Evolutionary conservation across 2,113 vertebrate species (phyloP).

Genomic region (Pseudorectes ferrugineus): DNA sequence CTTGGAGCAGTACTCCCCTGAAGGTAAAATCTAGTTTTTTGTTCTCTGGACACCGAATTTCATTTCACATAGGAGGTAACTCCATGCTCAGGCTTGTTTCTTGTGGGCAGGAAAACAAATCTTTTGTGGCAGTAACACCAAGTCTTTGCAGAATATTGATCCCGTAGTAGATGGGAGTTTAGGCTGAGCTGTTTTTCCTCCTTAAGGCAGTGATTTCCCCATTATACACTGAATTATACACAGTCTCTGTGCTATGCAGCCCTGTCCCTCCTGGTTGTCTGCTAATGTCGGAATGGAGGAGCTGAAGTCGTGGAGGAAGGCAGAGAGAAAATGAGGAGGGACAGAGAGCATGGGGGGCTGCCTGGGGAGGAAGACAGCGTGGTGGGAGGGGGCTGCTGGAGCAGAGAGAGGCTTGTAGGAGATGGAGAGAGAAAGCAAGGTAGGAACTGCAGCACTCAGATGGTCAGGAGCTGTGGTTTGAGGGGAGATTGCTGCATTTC

Average conservation of each 20-base stretch:
- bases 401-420: not conserved
- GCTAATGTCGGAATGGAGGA: not conserved
- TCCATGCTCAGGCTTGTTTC: not conserved
- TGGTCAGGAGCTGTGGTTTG: not conserved
- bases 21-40: not conserved
- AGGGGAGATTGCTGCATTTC: not conserved
- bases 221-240: not conserved
- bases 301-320: not conserved
- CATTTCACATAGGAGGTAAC: not conserved
- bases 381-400: not conserved
- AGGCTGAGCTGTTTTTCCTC: not conserved
- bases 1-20: rapidly evolving
- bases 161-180: rapidly evolving
- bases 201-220: not conserved
- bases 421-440: not conserved
- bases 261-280: not conserved
- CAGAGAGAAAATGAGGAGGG: not conserved
- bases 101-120: not conserved
- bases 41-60: not conserved
- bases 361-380: rapidly evolving
- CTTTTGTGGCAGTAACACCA: too few relatives aligned
- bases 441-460: rapidly evolving
- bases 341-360: not conserved
- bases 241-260: not conserved
- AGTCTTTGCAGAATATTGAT: not conserved